Percentiles rank a stretch among this genome's conserved stretches.
Conservation (phyloP, 1,140 invertebrate species). For the Dinoponera quadriceps region DNA sequence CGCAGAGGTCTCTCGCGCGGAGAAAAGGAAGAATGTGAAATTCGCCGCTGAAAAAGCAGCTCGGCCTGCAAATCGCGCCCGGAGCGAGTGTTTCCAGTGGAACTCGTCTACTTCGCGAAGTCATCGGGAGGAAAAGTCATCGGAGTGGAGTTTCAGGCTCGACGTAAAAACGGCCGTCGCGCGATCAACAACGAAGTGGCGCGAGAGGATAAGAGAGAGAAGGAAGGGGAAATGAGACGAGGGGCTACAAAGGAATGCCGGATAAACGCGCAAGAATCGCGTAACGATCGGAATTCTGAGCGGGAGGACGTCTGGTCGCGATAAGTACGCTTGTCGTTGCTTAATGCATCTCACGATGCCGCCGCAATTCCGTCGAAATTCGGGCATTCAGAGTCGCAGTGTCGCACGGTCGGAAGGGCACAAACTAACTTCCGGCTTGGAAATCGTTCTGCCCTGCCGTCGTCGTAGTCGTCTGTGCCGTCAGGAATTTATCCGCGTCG, state of each 20-base stretch:
- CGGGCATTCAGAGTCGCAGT: slow-evolving; percentile 62
- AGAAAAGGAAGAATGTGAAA: background rate
- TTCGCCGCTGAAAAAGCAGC: background rate
- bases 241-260: background rate
- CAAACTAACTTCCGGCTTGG: slow-evolving; percentile 63
- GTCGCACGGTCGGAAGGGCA: slow-evolving; percentile 44
- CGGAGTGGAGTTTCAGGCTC: slow-evolving; percentile 32
- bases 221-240: background rate
- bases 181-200: background rate
- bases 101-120: background rate
- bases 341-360: slow-evolving; percentile 66
- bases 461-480: slow-evolving; percentile 18
- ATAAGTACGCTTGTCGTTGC: slow-evolving; percentile 63
- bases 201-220: background rate
- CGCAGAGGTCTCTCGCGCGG: background rate
- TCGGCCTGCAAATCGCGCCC: background rate
- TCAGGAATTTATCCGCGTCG: slow-evolving; percentile 50
- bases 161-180: slow-evolving; percentile 18
- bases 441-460: slow-evolving; percentile 53
- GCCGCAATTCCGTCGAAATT: slow-evolving; percentile 66
- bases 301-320: slow-evolving; percentile 52
- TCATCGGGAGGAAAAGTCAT: background rate
- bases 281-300: slow-evolving; percentile 65
- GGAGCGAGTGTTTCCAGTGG: background rate
- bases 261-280: slow-evolving; percentile 50